These are phyloP conservation scores for Dusona sp. DNA, from an alignment of 2,888 invertebrate genomes.

Conservation along the genomic window DNA sequence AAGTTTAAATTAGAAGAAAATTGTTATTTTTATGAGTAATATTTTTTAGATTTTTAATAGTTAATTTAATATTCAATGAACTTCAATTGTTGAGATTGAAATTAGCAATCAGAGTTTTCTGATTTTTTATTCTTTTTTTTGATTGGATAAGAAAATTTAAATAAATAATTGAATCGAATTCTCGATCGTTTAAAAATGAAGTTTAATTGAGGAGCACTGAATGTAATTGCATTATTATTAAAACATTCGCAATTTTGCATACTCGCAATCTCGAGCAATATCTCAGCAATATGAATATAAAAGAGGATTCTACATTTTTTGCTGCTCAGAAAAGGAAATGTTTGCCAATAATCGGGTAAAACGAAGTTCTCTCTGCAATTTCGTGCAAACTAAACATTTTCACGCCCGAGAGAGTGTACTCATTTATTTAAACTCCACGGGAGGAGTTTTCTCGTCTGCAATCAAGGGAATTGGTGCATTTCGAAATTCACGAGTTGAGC, in stretches of 20 bases:
- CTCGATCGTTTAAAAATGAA: not conserved
- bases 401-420: constrained; percentile 19
- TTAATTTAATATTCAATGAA: not conserved
- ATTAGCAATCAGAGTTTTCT: not conserved
- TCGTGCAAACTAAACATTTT: constrained; percentile 27
- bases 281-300: not conserved
- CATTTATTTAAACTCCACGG: constrained; percentile 29
- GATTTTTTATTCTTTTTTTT: too few species aligned
- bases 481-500: constrained; percentile 47
- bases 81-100: not conserved
- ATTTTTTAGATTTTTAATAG: not conserved
- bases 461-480: constrained; percentile 61
- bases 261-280: not conserved
- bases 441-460: constrained; percentile 50
- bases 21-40: not conserved
- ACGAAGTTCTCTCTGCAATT: constrained; percentile 8
- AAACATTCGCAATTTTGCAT: not conserved
- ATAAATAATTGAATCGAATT: not conserved
- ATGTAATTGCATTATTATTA: not conserved
- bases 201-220: not conserved
- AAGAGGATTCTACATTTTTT: not conserved
- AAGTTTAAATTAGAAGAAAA: not conserved
- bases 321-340: constrained; percentile 1
- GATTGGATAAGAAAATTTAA: not conserved
- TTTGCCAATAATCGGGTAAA: constrained; percentile 14